Evolutionary conservation across 1,140 invertebrate species (phyloP), one percentile per base, ranked within the genome.

Genomic region (Caerostris extrusa): DNA sequence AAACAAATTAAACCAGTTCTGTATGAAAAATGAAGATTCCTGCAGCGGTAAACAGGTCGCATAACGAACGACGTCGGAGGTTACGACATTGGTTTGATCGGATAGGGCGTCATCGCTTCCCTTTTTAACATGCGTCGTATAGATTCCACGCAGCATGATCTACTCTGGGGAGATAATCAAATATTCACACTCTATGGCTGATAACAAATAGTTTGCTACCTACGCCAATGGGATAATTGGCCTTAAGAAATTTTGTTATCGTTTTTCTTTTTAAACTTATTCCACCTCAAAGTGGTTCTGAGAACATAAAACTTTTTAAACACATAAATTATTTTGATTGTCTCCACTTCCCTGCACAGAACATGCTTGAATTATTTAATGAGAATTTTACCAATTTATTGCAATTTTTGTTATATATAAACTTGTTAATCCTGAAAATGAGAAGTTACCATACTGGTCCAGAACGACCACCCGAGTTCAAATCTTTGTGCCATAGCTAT

Each of bases 1-100:
- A 69, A 90, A 90, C 88, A 90, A 88, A 55, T 90, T 71, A 90
- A 71, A 90, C 88, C 88, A 56, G 88, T 90, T 60, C 69, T 77
- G 53, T 64, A 53, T 88, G 86, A 53, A 55, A n/a, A 64, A 90
- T 90, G 88, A 90, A 90, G 50, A 90, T 90, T 90, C 55, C 34
- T 19, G 61, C 50, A 7, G 61, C 1, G 64, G 88, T 90, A 90
- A 90, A 90, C 88, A 90, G 64, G 69, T 69, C 69, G 88, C 58
- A 14, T 67, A 53, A 58, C 64, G 34, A 81, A 85, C n/a, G 53
- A 60, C 88, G 88, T 64, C 86, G 50, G 17, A 85, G 50, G 71
- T 77, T 56, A 56, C 82, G 82, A 83, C 82, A 83, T 34, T n/a
- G 82, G n/a, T 57, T 83, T 57, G 57, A 83, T 58, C 56, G 82